Evolutionary conservation across 2,113 vertebrate genomes (phyloP).

Genomic region (Charadrius vociferus): DNA sequence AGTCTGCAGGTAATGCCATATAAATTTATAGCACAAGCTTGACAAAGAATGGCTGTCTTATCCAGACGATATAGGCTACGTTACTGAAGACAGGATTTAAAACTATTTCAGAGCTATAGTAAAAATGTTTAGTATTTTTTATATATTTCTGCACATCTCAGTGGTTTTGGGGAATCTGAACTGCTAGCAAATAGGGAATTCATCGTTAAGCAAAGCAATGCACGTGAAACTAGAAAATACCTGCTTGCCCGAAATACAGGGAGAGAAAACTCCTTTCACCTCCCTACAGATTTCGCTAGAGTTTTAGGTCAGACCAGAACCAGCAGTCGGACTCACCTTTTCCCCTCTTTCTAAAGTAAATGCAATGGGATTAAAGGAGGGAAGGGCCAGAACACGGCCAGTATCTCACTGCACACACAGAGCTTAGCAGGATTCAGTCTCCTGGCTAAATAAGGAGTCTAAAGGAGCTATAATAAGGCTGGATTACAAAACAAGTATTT

Average conservation of each 20-base stretch:
- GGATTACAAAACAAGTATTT: slow-evolving; percentile 6
- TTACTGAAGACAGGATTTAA: not conserved
- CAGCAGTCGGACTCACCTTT: not conserved
- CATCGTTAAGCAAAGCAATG: not conserved
- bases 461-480: slow-evolving; percentile 19
- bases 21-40: not conserved
- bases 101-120: not conserved
- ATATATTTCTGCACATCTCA: not conserved
- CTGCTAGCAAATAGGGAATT: not conserved
- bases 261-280: not conserved
- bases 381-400: not conserved
- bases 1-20: not conserved
- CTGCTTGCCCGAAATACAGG: not conserved
- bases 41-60: not conserved
- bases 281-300: not conserved
- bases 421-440: slow-evolving; percentile 1
- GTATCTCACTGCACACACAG: not conserved
- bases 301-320: not conserved
- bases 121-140: not conserved
- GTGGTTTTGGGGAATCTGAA: not conserved
- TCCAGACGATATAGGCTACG: not conserved
- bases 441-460: slow-evolving; percentile 22
- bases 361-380: not conserved
- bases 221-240: not conserved
- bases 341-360: not conserved